These are phyloP conservation scores for Enteromius anoplus DNA, from an alignment of 2,797 vertebrate species.

Conservation along the genomic window DNA sequence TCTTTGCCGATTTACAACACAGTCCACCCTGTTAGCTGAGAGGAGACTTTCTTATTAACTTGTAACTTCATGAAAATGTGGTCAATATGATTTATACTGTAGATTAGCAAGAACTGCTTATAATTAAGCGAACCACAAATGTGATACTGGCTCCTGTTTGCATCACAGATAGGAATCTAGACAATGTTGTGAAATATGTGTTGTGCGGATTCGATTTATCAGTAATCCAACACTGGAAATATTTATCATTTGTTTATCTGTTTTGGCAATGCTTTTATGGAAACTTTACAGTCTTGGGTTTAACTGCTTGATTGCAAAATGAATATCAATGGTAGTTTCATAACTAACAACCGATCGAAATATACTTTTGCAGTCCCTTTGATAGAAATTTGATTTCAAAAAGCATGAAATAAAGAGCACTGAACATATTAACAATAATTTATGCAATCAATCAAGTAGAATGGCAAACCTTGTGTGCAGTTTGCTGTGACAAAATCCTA, in stretches of 20 bases:
- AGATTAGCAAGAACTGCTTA: not conserved
- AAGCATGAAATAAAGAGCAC: not conserved
- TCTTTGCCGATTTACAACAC: not conserved
- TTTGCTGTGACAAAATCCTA: not conserved
- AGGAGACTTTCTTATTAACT: not conserved
- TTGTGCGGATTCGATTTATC: not conserved
- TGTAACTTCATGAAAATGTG: not conserved
- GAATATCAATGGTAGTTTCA: not conserved
- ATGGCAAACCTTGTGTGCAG: not conserved
- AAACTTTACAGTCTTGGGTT: not conserved
- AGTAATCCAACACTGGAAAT: constrained; percentile 9
- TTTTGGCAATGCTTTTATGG: not conserved
- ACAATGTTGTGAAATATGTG: not conserved
- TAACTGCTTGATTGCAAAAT: not conserved
- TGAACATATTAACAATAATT: not conserved
- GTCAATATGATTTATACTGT: not conserved
- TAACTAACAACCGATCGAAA: constrained; percentile 7
- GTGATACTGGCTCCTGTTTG: not conserved
- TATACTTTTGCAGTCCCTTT: not conserved
- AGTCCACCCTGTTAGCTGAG: not conserved
- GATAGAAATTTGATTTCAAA: not conserved
- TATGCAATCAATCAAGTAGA: not conserved
- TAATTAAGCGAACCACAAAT: constrained; percentile 1
- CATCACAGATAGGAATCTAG: constrained; percentile 19
- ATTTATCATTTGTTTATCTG: not conserved